Evolutionary conservation across 2,888 invertebrate species (phyloP).

Genomic region (Anthophora plumipes): DNA sequence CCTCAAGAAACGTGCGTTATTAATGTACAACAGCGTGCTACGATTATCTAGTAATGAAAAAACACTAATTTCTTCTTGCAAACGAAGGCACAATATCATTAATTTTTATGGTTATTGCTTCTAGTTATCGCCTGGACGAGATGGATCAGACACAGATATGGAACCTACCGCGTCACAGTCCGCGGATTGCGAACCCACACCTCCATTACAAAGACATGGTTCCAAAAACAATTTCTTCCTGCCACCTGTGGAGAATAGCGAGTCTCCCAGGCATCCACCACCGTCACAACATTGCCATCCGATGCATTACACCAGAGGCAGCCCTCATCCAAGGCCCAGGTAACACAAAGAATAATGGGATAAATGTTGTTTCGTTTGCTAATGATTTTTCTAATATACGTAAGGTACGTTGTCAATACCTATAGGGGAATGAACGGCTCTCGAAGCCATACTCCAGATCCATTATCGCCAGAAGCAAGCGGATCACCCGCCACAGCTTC

Average conservation of each 20-base stretch:
- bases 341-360: constrained; percentile 72
- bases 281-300: constrained; percentile 85
- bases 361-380: constrained; percentile 16
- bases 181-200: constrained; percentile 96
- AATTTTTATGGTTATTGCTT: constrained; percentile 47
- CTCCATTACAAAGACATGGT: constrained; percentile 93
- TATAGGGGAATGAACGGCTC: constrained; percentile 88
- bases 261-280: constrained; percentile 83
- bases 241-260: constrained; percentile 87
- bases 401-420: constrained; percentile 63
- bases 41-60: not conserved
- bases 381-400: constrained; percentile 50
- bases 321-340: constrained; percentile 92
- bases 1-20: constrained; percentile 42
- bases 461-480: constrained; percentile 87
- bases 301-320: constrained; percentile 89
- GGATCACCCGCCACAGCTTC: constrained; percentile 82
- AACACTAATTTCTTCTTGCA: not conserved
- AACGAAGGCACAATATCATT: not conserved
- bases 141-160: constrained; percentile 93
- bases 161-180: constrained; percentile 96
- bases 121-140: constrained; percentile 93
- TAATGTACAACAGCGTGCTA: constrained; percentile 39
- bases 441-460: constrained; percentile 87
- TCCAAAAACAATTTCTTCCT: constrained; percentile 95